Percentiles rank a stretch among this genome's conserved stretches.
These are phyloP conservation scores for Ametastegia equiseti DNA, from an alignment of 2,888 invertebrate genomes.

Conservation along the genomic window DNA sequence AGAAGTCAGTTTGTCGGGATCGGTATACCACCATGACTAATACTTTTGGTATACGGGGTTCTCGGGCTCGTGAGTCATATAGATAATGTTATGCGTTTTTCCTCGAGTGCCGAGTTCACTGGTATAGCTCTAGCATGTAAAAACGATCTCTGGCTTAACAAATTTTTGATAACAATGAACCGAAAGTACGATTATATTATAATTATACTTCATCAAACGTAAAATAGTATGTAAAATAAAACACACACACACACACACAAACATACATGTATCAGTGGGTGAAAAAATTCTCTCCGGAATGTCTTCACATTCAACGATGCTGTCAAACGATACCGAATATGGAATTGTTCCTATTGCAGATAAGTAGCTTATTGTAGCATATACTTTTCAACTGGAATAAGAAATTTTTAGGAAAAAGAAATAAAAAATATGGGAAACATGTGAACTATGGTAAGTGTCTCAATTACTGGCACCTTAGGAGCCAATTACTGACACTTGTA, in stretches of 20 bases:
- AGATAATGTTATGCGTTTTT: slow-evolving; percentile 33
- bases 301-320: neutral
- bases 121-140: neutral
- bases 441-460: no score
- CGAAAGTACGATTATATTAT: neutral
- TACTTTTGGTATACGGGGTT: slow-evolving; percentile 43
- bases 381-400: no score
- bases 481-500: no score
- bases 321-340: slow-evolving; percentile 4
- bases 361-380: neutral
- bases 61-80: slow-evolving; percentile 36
- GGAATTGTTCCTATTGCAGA: neutral
- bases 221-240: no score
- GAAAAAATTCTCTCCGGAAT: neutral
- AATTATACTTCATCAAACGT: no score
- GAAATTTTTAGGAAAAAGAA: no score
- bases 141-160: neutral
- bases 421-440: no score
- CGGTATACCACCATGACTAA: slow-evolving; percentile 44
- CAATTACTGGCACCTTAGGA: no score
- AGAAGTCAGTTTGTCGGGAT: neutral
- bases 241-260: no score
- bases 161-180: neutral
- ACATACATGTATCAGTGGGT: no score
- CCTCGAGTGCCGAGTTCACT: neutral